phyloP scores from a whole-genome alignment of 2,797 vertebrate genomes.

The Enteromius treurensis region DNA sequence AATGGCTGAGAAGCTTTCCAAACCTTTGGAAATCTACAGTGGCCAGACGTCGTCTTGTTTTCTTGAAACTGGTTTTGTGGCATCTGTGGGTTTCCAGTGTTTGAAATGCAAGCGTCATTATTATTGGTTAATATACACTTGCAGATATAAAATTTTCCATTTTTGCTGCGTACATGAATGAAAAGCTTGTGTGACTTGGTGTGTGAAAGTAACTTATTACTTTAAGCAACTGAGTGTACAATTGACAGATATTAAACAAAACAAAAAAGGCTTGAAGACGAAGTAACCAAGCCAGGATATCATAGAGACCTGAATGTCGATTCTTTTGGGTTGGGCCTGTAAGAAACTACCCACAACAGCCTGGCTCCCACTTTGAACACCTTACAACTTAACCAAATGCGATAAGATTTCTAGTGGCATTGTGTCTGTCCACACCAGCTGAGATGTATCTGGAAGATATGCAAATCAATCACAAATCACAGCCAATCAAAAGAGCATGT shows the following conservation, averaged over 20 bases:
- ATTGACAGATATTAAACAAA: background rate
- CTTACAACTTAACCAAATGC: background rate
- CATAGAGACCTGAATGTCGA: background rate
- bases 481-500: background rate
- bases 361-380: background rate
- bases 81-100: background rate
- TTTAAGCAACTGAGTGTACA: background rate
- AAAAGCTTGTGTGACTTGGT: background rate
- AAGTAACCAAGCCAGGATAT: background rate
- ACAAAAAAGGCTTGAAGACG: background rate
- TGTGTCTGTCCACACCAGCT: background rate
- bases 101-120: slow-evolving; percentile 4
- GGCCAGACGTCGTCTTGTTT: background rate
- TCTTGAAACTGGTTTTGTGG: background rate
- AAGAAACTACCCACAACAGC: background rate
- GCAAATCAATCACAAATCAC: background rate
- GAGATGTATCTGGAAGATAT: background rate
- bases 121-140: background rate
- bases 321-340: background rate
- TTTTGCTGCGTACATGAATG: background rate
- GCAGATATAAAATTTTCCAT: background rate
- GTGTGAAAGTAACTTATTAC: background rate
- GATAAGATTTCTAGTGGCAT: background rate
- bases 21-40: background rate
- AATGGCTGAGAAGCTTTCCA: background rate